Conservation (phyloP, 1,140 invertebrate species). For the Drosophila mauritiana region DNA sequence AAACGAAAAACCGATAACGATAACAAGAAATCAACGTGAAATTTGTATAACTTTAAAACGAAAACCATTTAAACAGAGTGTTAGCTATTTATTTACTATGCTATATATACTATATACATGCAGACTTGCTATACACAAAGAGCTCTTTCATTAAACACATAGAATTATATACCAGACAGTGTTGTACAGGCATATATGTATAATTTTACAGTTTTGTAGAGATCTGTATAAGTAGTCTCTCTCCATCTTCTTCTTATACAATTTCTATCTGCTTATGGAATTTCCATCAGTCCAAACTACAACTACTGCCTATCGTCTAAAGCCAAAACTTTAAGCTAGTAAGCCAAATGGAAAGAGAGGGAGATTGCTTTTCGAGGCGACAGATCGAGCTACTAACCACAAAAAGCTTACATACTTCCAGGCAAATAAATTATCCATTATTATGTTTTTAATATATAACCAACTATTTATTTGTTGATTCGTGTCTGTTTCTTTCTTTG, state of each 20-base stretch:
- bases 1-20: slow-evolving; percentile 40
- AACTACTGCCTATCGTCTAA: slow-evolving; percentile 50
- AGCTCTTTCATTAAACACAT: slow-evolving; percentile 9
- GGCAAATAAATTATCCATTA: not conserved
- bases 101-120: slow-evolving; percentile 31
- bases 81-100: slow-evolving; percentile 57
- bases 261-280: slow-evolving; percentile 6
- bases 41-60: slow-evolving; percentile 42
- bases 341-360: slow-evolving; percentile 26
- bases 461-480: not conserved
- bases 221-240: not conserved
- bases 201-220: slow-evolving; percentile 1
- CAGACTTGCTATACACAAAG: slow-evolving; percentile 16
- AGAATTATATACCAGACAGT: slow-evolving; percentile 1
- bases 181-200: not conserved
- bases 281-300: slow-evolving; percentile 34
- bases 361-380: not conserved
- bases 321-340: slow-evolving; percentile 1
- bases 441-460: too few species aligned
- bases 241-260: not conserved
- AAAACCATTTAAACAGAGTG: slow-evolving; percentile 38
- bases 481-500: not conserved
- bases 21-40: slow-evolving; percentile 30
- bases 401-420: not conserved
- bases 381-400: not conserved